These are phyloP conservation scores for Pangasianodon gigas DNA, from an alignment of 2,113 vertebrate genomes.

Conservation along the genomic window DNA sequence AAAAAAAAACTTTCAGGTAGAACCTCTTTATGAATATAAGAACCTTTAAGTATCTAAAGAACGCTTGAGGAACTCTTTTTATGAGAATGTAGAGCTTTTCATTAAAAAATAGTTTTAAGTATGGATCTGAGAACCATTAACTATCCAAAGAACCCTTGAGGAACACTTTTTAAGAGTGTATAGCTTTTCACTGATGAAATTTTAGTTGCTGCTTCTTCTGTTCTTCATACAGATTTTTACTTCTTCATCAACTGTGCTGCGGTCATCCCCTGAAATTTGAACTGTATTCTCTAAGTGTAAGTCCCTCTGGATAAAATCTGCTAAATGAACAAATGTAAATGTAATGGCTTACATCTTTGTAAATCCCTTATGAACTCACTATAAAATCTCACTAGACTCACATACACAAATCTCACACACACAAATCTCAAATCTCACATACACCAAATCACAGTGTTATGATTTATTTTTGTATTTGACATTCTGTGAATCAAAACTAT, in stretches of 20 bases:
- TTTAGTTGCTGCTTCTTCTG: background rate
- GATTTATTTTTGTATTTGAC: background rate
- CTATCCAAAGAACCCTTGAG: background rate
- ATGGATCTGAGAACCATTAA: background rate
- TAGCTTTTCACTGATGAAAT: background rate
- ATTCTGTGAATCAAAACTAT: background rate
- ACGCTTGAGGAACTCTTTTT: background rate
- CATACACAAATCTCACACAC: background rate
- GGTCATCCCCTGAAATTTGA: background rate
- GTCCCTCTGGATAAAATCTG: background rate
- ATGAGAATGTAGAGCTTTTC: background rate
- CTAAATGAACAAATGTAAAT: background rate
- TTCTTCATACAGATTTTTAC: background rate
- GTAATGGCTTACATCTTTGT: background rate
- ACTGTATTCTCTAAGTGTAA: background rate
- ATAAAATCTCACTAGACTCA: background rate
- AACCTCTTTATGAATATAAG: background rate
- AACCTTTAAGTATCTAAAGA: background rate
- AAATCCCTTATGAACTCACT: background rate
- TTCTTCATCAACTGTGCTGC: background rate
- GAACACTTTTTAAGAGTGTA: background rate
- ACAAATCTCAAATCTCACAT: no score
- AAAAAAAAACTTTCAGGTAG: no score
- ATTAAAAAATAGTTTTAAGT: background rate
- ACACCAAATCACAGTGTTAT: background rate